Conservation (phyloP, 23 tunicate species). For the Halocynthia roretzi region DNA sequence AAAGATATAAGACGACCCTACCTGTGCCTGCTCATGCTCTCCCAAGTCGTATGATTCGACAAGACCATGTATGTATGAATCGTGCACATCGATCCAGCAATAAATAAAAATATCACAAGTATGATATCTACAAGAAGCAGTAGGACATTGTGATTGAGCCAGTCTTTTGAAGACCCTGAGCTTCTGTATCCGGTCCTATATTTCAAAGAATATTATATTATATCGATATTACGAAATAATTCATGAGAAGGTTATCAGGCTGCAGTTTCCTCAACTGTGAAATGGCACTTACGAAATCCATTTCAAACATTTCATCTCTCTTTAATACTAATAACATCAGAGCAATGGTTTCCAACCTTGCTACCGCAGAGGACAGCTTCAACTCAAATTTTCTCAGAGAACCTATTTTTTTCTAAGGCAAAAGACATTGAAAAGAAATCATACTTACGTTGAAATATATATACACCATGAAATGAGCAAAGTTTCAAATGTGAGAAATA, state of each 20-base stretch:
- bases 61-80: constrained; percentile 70
- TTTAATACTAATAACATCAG: too few species aligned
- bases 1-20: background rate
- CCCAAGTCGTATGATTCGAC: constrained; percentile 89
- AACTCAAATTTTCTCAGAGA: too few species aligned
- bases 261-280: too few species aligned
- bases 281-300: too few species aligned
- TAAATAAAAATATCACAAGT: constrained; percentile 46
- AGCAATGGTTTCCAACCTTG: too few species aligned
- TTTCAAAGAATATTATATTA: too few species aligned
- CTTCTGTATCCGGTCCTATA: constrained; percentile 39
- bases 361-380: too few species aligned
- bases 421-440: too few species aligned
- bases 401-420: too few species aligned
- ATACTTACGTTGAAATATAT: constrained; percentile 57
- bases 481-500: constrained; percentile 35
- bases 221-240: too few species aligned
- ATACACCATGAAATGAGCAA: constrained; percentile 55
- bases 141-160: constrained; percentile 48
- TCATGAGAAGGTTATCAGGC: too few species aligned
- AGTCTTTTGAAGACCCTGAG: constrained; percentile 15
- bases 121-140: constrained; percentile 56
- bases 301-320: too few species aligned
- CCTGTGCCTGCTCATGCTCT: constrained; percentile 86
- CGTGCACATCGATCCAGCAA: constrained; percentile 39